Conservation (phyloP, 1,140 invertebrate species). For the Diorhabda elongata region DNA sequence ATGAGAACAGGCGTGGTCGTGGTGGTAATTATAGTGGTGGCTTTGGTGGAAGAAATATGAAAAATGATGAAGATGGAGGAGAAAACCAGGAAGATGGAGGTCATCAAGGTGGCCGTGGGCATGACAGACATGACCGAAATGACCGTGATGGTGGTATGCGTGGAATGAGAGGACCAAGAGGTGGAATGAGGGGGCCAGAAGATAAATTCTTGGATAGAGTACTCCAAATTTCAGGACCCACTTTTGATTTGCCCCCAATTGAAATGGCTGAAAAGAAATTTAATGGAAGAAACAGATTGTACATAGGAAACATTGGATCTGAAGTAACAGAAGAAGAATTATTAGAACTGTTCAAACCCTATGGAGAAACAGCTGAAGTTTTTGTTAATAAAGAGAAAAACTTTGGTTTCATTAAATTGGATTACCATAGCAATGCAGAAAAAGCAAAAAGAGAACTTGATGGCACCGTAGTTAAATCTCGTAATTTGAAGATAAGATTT, state of each 20-base stretch:
- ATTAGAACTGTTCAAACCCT: conserved; percentile 74
- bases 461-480: conserved; percentile 72
- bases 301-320: conserved; percentile 88
- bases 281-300: conserved; percentile 85
- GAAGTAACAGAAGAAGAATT: conserved; percentile 88
- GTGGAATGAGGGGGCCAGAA: conserved; percentile 66
- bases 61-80: neutral
- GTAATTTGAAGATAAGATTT: conserved; percentile 88
- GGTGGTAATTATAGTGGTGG: conserved; percentile 11
- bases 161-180: conserved; percentile 2
- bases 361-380: conserved; percentile 84
- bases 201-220: conserved; percentile 53
- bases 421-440: conserved; percentile 93
- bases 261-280: conserved; percentile 76
- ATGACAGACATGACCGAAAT: neutral
- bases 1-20: conserved; percentile 15
- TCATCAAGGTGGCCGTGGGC: neutral
- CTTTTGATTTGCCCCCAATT: conserved; percentile 66
- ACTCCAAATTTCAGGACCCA: conserved; percentile 64
- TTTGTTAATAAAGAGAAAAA: conserved; percentile 95
- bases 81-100: neutral
- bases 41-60: conserved; percentile 8
- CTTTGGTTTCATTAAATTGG: conserved; percentile 96
- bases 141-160: neutral
- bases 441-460: conserved; percentile 92